A percentile compares a stretch with the other conserved stretches of the same genome.
Evolutionary conservation across 2,113 vertebrate species (phyloP).

Genomic region (Neodon shergylaensis): DNA sequence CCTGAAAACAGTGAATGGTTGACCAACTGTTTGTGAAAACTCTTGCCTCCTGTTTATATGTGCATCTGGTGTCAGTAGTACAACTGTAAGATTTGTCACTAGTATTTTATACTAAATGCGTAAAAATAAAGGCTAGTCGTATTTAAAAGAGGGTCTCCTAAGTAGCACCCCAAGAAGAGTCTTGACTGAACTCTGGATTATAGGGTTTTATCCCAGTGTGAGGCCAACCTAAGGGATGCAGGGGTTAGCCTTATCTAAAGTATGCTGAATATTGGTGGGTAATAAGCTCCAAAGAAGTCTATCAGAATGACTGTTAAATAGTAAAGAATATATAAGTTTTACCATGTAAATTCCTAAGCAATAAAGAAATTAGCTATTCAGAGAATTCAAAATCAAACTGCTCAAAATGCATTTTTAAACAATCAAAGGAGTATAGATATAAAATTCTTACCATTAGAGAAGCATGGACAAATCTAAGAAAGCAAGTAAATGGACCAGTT

Average conservation of each 20-base stretch:
- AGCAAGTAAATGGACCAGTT: background rate
- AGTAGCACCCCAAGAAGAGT: background rate
- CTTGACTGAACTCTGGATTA: background rate
- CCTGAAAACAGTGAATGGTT: background rate
- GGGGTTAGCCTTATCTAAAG: background rate
- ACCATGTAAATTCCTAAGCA: background rate
- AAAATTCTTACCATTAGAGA: background rate
- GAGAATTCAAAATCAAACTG: background rate
- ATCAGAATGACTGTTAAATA: background rate
- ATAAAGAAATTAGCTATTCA: background rate
- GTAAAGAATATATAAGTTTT: background rate
- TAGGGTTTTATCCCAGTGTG: background rate
- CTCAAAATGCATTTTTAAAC: background rate
- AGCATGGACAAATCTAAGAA: background rate
- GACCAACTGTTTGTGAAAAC: background rate
- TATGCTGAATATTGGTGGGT: background rate
- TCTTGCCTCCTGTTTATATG: background rate
- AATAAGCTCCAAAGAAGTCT: slow-evolving; percentile 1
- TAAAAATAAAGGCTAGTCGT: background rate
- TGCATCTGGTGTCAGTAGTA: background rate
- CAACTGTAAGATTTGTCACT: background rate
- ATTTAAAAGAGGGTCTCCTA: background rate
- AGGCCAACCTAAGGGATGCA: background rate
- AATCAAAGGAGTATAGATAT: background rate
- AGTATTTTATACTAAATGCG: background rate